phyloP scores from a whole-genome alignment of 1,140 invertebrate species.

The Aphidius gifuensis region DNA sequence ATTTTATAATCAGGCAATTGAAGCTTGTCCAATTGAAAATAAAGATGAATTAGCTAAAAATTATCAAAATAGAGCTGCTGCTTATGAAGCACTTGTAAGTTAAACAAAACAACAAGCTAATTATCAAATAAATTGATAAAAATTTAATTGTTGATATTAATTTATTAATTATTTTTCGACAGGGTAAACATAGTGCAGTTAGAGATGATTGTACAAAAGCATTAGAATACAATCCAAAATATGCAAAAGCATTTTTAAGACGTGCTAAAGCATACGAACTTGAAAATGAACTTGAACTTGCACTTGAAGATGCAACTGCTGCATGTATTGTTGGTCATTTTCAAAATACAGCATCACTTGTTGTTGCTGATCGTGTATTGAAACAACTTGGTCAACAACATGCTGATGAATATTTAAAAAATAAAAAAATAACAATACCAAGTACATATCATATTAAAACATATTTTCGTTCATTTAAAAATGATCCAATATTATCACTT shows the following conservation, averaged over 20 bases:
- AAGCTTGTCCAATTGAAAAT: slow-evolving; percentile 74
- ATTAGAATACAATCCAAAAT: slow-evolving; percentile 80
- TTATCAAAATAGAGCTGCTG: slow-evolving; percentile 94
- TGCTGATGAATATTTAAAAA: slow-evolving; percentile 68
- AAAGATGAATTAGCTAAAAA: slow-evolving; percentile 79
- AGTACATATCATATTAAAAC: slow-evolving; percentile 81
- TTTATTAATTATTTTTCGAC: slow-evolving; percentile 7
- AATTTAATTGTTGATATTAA: neutral
- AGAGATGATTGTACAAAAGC: slow-evolving; percentile 85
- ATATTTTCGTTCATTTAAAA: slow-evolving; percentile 81
- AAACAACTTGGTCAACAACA: slow-evolving; percentile 74
- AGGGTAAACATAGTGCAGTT: slow-evolving; percentile 80
- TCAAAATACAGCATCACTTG: slow-evolving; percentile 71
- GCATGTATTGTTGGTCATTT: slow-evolving; percentile 89
- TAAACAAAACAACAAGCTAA: slow-evolving; percentile 13
- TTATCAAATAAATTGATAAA: neutral
- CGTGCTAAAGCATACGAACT: slow-evolving; percentile 81
- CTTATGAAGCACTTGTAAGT: slow-evolving; percentile 83
- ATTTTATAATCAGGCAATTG: slow-evolving; percentile 86
- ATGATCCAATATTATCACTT: slow-evolving; percentile 67
- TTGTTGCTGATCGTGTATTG: slow-evolving; percentile 81
- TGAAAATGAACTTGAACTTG: slow-evolving; percentile 71
- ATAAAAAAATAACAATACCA: slow-evolving; percentile 69
- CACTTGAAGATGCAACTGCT: slow-evolving; percentile 88
- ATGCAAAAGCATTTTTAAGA: slow-evolving; percentile 83